Percentiles rank a stretch among this genome's conserved stretches.
These are phyloP conservation scores for Platycnemis pennipes DNA, from an alignment of 2,888 invertebrate species.

Conservation along the genomic window DNA sequence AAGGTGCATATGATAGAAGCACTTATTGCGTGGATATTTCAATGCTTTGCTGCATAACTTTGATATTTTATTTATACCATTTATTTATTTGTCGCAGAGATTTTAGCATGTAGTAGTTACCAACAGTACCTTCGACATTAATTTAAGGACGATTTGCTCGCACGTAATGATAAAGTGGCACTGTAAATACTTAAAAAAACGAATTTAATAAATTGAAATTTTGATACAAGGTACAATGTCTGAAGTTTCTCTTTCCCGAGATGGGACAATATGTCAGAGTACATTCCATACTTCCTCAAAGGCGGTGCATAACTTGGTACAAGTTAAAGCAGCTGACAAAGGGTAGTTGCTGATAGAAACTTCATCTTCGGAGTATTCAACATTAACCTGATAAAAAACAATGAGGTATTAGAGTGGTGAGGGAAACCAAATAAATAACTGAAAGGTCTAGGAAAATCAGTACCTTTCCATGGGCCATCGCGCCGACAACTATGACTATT, in stretches of 20 bases:
- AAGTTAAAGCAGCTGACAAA: constrained; percentile 96
- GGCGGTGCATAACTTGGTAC: constrained; percentile 95
- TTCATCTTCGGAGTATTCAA: constrained; percentile 94
- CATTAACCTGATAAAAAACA: constrained; percentile 80
- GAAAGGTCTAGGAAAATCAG: constrained; percentile 78
- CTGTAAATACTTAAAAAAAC: not conserved
- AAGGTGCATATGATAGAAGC: not conserved
- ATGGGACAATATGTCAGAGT: constrained; percentile 78
- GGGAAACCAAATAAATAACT: not conserved
- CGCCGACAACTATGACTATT: constrained; percentile 94
- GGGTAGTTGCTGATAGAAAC: constrained; percentile 98
- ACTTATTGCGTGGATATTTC: not conserved
- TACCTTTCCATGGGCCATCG: constrained; percentile 98
- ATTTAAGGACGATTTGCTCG: not conserved
- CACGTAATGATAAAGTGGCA: not conserved
- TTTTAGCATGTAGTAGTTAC: not conserved
- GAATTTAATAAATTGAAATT: not conserved
- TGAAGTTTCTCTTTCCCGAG: too few species aligned
- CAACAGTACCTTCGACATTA: not conserved
- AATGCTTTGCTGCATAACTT: not conserved
- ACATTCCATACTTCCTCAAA: constrained; percentile 97
- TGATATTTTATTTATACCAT: not conserved
- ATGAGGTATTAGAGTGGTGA: not conserved
- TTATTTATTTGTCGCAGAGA: not conserved
- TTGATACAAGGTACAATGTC: not conserved